phyloP scores from a whole-genome alignment of 2,113 vertebrate species.

The Chlorodrepanis virens region DNA sequence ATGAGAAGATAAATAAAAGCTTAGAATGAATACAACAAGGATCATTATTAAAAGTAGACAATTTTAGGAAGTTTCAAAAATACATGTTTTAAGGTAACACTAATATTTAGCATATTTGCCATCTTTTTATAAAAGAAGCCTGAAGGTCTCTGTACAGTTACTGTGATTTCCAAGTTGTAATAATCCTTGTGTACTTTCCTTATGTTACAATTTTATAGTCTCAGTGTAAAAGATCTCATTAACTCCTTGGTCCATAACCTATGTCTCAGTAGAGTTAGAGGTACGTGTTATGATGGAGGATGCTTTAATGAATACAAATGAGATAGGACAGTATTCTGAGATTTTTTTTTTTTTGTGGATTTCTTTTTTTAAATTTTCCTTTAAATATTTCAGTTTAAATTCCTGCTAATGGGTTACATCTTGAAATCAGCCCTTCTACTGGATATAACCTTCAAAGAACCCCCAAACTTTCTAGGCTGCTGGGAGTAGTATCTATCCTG shows the following conservation, averaged over 20 bases:
- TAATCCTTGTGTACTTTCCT: neutral
- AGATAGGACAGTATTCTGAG: neutral
- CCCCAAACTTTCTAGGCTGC: neutral
- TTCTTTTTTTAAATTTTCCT: neutral
- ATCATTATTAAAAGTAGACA: neutral
- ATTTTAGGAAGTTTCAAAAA: neutral
- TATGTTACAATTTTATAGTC: neutral
- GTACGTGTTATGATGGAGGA: fast-evolving
- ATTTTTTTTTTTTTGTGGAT: neutral
- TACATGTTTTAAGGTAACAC: neutral
- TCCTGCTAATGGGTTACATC: neutral
- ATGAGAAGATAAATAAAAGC: neutral
- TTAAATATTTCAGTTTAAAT: neutral
- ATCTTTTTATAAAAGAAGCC: neutral
- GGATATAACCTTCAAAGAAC: neutral
- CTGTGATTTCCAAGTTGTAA: neutral
- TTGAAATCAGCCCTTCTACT: neutral
- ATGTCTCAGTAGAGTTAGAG: neutral
- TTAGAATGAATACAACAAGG: neutral
- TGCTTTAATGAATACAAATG: neutral
- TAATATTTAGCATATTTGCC: neutral
- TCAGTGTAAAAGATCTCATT: neutral
- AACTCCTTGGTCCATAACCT: neutral
- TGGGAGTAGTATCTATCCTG: neutral
- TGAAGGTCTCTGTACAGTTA: neutral